Evolutionary conservation across 2,888 invertebrate genomes (phyloP).

Genomic region (Margaritifera margaritifera): DNA sequence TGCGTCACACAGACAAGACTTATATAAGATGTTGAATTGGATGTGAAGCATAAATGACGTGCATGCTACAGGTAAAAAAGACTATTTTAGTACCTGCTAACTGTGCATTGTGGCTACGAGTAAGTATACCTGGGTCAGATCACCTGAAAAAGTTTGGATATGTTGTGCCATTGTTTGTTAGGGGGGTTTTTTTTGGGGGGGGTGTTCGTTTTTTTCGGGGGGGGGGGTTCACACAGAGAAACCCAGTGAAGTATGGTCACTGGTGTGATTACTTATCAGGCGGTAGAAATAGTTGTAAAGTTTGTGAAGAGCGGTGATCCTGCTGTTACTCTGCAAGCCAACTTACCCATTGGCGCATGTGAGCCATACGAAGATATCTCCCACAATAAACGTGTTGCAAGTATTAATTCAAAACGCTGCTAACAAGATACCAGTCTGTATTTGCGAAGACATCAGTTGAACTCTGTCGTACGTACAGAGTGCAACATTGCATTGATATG

Average conservation of each 20-base stretch:
- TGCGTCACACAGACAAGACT: slow-evolving; percentile 2
- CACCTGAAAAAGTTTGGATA: slow-evolving; percentile 5
- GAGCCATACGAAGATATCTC: too few relatives aligned
- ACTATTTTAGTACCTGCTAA: slow-evolving; percentile 2
- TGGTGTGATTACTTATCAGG: slow-evolving; percentile 8
- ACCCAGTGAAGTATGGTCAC: background rate
- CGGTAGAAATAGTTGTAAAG: background rate
- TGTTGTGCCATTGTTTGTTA: background rate
- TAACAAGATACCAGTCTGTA: slow-evolving; percentile 13
- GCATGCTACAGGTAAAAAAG: slow-evolving; percentile 7
- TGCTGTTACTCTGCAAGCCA: too few relatives aligned
- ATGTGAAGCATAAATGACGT: slow-evolving; percentile 2
- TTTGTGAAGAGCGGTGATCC: slow-evolving; percentile 12
- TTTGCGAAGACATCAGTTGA: slow-evolving; percentile 23
- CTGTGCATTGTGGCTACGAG: slow-evolving; percentile 9
- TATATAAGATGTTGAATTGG: slow-evolving; percentile 4
- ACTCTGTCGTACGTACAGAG: slow-evolving; percentile 18
- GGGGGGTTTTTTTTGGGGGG: too few relatives aligned
- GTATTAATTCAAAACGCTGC: slow-evolving; percentile 6
- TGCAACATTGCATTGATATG: slow-evolving; percentile 27
- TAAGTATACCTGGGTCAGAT: slow-evolving; percentile 1
- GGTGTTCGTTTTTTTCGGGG: too few relatives aligned
- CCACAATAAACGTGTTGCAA: too few relatives aligned
- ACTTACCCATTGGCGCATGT: too few relatives aligned
- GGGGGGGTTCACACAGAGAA: too few relatives aligned